phyloP scores from a whole-genome alignment of 2,888 invertebrate species.

The Odontocolon sp. region DNA sequence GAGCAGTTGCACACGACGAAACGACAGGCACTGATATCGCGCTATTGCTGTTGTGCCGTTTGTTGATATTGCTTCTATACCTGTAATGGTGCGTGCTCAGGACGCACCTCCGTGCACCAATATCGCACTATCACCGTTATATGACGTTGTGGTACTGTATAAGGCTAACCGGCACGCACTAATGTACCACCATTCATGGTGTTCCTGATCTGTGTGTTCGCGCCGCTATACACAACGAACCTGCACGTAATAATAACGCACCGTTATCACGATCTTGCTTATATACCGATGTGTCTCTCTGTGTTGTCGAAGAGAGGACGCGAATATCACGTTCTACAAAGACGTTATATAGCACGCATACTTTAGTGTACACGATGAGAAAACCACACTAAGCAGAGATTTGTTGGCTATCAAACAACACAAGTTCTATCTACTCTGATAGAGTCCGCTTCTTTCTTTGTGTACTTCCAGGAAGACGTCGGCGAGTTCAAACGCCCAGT shows the following conservation, averaged over 20 bases:
- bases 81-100: background rate
- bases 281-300: slow-evolving; percentile 24
- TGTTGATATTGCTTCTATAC: background rate
- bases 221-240: background rate
- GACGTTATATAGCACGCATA: slow-evolving; percentile 40
- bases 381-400: slow-evolving; percentile 52
- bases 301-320: slow-evolving; percentile 7
- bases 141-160: background rate
- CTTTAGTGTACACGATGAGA: slow-evolving; percentile 52
- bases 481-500: slow-evolving; percentile 47
- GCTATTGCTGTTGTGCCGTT: slow-evolving; percentile 63
- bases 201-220: background rate
- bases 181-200: background rate
- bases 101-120: background rate
- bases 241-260: background rate
- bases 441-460: slow-evolving; percentile 60
- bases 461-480: slow-evolving; percentile 30
- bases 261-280: slow-evolving; percentile 13
- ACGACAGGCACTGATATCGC: slow-evolving; percentile 65
- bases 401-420: slow-evolving; percentile 63
- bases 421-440: slow-evolving; percentile 55
- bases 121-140: background rate
- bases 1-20: slow-evolving; percentile 62
- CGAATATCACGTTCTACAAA: background rate
- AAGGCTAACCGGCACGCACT: background rate